phyloP scores from a whole-genome alignment of 2,113 vertebrate genomes.

The Syngnathus typhle region DNA sequence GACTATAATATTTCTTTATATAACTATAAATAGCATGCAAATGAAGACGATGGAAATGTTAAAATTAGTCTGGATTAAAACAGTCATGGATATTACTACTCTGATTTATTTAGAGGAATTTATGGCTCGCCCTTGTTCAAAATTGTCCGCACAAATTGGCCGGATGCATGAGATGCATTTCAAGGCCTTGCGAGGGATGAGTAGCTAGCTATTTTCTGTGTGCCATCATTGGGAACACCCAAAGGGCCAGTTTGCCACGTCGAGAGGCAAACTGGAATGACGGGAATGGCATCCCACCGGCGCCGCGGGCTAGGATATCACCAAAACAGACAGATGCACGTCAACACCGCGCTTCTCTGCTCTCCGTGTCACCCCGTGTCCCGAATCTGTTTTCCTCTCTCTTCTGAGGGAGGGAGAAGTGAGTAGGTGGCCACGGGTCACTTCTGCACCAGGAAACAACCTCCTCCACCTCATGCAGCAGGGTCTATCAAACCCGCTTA shows the following conservation, averaged over 20 bases:
- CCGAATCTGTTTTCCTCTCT: conserved; percentile 16
- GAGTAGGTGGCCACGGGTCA: conserved; percentile 65
- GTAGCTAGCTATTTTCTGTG: conserved; percentile 10
- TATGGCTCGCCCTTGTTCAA: neutral
- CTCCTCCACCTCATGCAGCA: conserved; percentile 44
- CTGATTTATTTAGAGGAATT: neutral
- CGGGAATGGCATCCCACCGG: conserved; percentile 24
- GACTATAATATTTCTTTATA: neutral
- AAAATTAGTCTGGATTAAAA: too few species aligned
- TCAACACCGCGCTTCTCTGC: neutral
- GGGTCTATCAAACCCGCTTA: neutral
- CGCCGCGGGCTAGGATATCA: conserved; percentile 9
- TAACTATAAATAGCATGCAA: neutral
- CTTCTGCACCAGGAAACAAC: conserved; percentile 52
- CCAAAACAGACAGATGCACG: conserved; percentile 5
- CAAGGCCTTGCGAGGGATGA: conserved; percentile 18
- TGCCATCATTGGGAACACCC: neutral
- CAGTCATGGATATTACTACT: too few species aligned
- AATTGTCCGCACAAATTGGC: neutral
- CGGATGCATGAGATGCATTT: neutral
- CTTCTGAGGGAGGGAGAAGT: conserved; percentile 54
- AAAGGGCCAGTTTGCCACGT: neutral
- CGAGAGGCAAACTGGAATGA: conserved; percentile 24
- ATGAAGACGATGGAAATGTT: neutral
- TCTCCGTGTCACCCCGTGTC: neutral